Base-by-base conservation (phyloP, 2,888 invertebrate genomes). In the Capitulum mitella region DNA sequence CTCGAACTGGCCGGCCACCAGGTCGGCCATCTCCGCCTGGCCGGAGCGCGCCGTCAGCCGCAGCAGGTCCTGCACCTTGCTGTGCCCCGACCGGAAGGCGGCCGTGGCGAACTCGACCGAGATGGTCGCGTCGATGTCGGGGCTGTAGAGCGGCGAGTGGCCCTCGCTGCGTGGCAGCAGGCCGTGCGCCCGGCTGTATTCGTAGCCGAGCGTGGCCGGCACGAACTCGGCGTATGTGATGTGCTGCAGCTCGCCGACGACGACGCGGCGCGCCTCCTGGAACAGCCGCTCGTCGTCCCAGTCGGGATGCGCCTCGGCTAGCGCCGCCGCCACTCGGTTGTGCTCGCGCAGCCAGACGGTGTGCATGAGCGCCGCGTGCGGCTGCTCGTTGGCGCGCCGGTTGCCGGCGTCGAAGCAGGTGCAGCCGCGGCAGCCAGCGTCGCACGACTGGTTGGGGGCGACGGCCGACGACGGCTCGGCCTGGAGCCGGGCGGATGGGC, bases 301-400 rank as follows among this genome's bases (percentile, higher is more conserved):
- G 77, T 85, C 85, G 19, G 87, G 85, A 83, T 88, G 88, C 26
- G 87, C 80, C 22, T 81, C 80, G 51, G 82, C 82, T 79, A 88
- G 83, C 80, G 84, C 84, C 22, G 83, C 80, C 3, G 88, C 87
- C 0, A 88, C 82, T 77, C 87, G 84, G 82, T 88, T 88, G 82
- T 88, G 88, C 81, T 88, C 88, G 29, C 87, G 83, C 46, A 87
- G 82, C 82, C 93, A 86, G 0, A 91, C 89, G 0, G 89, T 90
- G 86, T 93, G 93, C 19, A 94, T 85, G 0, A 91, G 90, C 1
- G 92, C 91, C 0, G 91, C 88, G 14, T 91, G 90, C 37, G 90
- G 89, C 5, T 89, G 88, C 48, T 90, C 89, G 80, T 88, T 89
- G 46, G 87, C 85, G 46, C 88, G 83, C 29, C 85, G 84, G 82